A percentile compares a stretch with the other conserved stretches of the same genome.
phyloP scores from a whole-genome alignment of 2,797 vertebrate genomes.

The Vultur gryphus region DNA sequence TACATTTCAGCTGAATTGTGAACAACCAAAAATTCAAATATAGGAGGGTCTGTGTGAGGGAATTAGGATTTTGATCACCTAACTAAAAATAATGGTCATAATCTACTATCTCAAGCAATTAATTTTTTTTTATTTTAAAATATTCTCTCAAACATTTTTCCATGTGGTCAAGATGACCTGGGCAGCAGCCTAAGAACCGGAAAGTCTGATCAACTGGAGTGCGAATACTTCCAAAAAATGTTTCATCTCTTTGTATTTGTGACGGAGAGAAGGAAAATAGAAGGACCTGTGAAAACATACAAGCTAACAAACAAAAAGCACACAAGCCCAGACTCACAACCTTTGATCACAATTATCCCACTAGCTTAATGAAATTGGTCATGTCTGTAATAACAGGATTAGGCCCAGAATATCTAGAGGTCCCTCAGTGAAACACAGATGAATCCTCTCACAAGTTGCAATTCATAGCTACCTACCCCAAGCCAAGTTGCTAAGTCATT shows the following conservation, averaged over 20 bases:
- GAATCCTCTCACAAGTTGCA: background rate
- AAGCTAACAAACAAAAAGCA: background rate
- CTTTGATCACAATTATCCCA: background rate
- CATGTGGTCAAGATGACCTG: background rate
- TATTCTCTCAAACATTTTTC: background rate
- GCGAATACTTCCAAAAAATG: background rate
- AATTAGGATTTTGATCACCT: background rate
- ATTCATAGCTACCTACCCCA: slow-evolving; percentile 36
- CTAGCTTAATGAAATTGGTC: background rate
- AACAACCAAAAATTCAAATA: background rate
- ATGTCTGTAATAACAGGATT: background rate
- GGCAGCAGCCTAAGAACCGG: background rate
- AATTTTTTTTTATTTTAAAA: background rate
- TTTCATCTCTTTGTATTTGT: background rate
- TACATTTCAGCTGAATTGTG: background rate
- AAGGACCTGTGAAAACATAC: background rate
- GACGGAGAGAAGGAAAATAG: background rate
- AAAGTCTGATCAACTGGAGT: background rate
- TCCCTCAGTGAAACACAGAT: background rate
- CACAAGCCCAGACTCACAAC: background rate
- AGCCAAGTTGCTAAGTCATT: slow-evolving; percentile 32
- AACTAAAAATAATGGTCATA: background rate
- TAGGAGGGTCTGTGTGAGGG: background rate
- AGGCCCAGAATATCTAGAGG: background rate
- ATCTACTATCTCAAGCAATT: background rate